Evolutionary conservation across 1,140 invertebrate species (phyloP).

Genomic region (Euwallacea similis): DNA sequence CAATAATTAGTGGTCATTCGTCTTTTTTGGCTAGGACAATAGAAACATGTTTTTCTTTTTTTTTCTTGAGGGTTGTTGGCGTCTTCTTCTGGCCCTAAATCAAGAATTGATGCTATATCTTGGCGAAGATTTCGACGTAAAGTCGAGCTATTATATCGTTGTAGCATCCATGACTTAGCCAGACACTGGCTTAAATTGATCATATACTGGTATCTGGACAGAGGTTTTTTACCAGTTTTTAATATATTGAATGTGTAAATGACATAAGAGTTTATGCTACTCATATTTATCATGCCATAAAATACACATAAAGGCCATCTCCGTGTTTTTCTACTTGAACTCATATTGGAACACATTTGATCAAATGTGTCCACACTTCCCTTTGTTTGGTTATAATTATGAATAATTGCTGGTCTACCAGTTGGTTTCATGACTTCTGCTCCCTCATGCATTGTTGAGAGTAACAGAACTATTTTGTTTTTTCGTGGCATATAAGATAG

Average conservation of each 20-base stretch:
- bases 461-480: conserved; percentile 40
- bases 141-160: too few relatives aligned
- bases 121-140: not conserved
- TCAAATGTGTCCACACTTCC: conserved; percentile 39
- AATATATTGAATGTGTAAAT: conserved; percentile 1
- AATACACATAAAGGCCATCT: conserved; percentile 6
- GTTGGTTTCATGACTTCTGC: conserved; percentile 21
- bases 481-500: conserved; percentile 19
- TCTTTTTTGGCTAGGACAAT: conserved; percentile 17
- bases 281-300: conserved; percentile 15
- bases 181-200: not conserved
- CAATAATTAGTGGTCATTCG: conserved; percentile 17
- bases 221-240: conserved; percentile 12
- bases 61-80: not conserved
- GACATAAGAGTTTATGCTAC: conserved; percentile 11
- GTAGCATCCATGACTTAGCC: too few relatives aligned
- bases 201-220: conserved; percentile 12
- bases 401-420: conserved; percentile 50
- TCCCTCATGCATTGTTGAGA: conserved; percentile 45
- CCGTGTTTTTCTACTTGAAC: conserved; percentile 21
- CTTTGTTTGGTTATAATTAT: conserved; percentile 53
- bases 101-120: not conserved
- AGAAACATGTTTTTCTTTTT: conserved; percentile 19
- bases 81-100: too few relatives aligned
- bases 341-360: too few relatives aligned